Percentiles rank a stretch among this genome's conserved stretches.
phyloP scores from a whole-genome alignment of 2,113 vertebrate genomes.

The Oreamnos americanus region DNA sequence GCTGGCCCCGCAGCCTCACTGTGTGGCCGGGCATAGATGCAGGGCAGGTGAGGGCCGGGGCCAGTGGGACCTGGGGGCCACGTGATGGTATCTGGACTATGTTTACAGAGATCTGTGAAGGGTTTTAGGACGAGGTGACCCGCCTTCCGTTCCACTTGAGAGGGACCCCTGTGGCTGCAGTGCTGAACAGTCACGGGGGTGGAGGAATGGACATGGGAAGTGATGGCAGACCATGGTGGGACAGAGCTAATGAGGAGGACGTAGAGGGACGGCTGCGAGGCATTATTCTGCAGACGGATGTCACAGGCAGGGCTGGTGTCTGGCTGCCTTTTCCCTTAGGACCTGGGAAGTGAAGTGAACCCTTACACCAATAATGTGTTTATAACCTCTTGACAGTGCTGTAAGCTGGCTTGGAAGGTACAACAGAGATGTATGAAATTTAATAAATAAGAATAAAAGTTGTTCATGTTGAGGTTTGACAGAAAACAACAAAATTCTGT shows the following conservation, averaged over 20 bases:
- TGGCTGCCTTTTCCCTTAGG: neutral
- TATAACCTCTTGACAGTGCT: neutral
- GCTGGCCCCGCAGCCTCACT: accelerated
- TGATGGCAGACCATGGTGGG: neutral
- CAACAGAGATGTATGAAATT: neutral
- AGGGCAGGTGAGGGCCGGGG: neutral
- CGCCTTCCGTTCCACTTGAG: accelerated
- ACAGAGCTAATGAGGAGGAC: neutral
- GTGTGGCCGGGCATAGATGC: neutral
- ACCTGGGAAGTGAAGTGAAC: neutral
- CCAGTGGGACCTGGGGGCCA: neutral
- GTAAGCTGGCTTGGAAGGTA: neutral
- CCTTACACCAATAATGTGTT: neutral
- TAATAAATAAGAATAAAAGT: neutral
- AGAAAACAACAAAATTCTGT: neutral
- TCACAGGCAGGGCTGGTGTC: neutral
- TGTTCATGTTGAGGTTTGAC: neutral
- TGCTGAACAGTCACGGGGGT: neutral
- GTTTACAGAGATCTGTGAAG: neutral
- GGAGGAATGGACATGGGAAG: neutral
- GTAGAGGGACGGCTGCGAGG: neutral
- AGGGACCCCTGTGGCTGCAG: neutral
- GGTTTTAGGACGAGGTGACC: neutral
- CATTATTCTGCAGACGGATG: neutral
- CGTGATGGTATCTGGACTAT: accelerated